These are phyloP conservation scores for Cossypha dichroa DNA, from an alignment of 2,797 vertebrate genomes.

Conservation along the genomic window DNA sequence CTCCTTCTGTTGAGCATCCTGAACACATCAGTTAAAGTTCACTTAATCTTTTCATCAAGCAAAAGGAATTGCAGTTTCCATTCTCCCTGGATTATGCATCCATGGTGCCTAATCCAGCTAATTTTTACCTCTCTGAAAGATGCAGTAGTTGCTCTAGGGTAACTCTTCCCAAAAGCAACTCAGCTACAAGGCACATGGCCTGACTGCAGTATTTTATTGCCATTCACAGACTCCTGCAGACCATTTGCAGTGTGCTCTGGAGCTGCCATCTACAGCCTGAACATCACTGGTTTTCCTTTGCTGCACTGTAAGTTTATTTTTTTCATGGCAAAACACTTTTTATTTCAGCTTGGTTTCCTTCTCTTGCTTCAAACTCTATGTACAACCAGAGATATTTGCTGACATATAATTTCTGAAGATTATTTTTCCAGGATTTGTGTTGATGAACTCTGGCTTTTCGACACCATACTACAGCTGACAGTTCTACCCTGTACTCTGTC, in stretches of 20 bases:
- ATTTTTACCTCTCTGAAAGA: neutral
- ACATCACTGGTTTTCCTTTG: neutral
- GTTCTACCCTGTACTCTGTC: neutral
- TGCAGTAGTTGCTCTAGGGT: neutral
- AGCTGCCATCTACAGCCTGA: neutral
- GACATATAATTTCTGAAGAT: neutral
- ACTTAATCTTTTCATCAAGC: neutral
- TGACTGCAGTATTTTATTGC: neutral
- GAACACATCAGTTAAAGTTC: neutral
- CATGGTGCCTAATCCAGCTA: neutral
- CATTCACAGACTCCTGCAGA: neutral
- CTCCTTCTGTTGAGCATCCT: neutral
- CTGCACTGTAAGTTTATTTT: neutral
- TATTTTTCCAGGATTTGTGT: constrained; percentile 3
- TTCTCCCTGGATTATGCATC: neutral
- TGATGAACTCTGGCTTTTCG: neutral
- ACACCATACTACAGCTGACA: neutral
- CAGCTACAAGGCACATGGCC: neutral
- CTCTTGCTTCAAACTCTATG: neutral
- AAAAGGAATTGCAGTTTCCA: neutral
- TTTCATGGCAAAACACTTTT: neutral
- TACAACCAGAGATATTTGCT: neutral
- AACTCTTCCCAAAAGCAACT: neutral
- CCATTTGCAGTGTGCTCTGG: neutral
- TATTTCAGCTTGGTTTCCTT: neutral